phyloP scores from a whole-genome alignment of 2,888 invertebrate species.

The Heteropelma amictum region DNA sequence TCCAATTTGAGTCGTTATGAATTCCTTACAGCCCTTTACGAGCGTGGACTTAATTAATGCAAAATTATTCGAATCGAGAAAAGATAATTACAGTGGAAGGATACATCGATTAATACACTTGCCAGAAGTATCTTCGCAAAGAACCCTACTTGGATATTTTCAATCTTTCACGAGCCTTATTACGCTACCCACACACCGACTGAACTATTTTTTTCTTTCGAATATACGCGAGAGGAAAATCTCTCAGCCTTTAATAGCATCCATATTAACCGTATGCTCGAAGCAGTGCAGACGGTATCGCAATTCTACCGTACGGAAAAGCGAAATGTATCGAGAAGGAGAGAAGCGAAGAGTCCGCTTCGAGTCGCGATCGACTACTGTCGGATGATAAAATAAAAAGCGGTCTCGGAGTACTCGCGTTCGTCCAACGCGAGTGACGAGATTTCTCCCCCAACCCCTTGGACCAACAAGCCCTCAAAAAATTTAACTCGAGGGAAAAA shows the following conservation, averaged over 20 bases:
- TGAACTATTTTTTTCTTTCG: neutral
- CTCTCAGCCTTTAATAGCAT: conserved; percentile 17
- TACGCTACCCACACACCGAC: conserved; percentile 15
- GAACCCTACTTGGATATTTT: conserved; percentile 43
- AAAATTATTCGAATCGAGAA: neutral
- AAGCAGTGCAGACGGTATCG: conserved; percentile 30
- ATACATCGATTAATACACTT: conserved; percentile 6
- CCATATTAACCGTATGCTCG: neutral
- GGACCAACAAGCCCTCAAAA: neutral
- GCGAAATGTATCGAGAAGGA: conserved; percentile 20
- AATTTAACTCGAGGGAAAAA: no score
- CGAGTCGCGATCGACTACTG: conserved; percentile 49
- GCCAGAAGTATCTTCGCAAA: conserved; percentile 22
- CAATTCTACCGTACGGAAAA: conserved; percentile 19
- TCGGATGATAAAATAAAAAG: conserved; percentile 41
- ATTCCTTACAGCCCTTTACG: neutral
- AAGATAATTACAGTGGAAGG: neutral
- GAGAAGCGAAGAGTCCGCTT: conserved; percentile 33
- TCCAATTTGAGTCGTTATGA: neutral
- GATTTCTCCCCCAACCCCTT: conserved; percentile 26
- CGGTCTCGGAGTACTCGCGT: conserved; percentile 29
- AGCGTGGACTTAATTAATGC: no score
- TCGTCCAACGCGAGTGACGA: neutral
- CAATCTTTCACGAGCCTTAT: conserved; percentile 35
- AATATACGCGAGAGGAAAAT: neutral